Evolutionary conservation across 2,113 vertebrate species (phyloP).

Genomic region (Vulpes lagopus): DNA sequence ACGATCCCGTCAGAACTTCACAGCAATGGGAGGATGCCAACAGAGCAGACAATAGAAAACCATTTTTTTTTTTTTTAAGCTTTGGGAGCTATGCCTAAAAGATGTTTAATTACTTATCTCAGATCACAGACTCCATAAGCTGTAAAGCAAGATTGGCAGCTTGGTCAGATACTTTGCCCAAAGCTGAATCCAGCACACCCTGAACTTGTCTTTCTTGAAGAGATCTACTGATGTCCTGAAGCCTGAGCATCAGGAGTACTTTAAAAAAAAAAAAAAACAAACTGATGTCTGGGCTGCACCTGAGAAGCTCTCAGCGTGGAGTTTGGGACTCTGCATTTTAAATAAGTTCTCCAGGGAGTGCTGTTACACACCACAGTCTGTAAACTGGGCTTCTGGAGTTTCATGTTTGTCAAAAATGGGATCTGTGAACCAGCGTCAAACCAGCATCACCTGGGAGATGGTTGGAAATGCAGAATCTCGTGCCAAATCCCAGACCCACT

Average conservation of each 20-base stretch:
- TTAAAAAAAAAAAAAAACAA: not conserved
- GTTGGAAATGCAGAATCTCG: not conserved
- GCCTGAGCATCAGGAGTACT: not conserved
- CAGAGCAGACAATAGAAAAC: not conserved
- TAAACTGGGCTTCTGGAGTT: not conserved
- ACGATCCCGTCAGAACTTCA: not conserved
- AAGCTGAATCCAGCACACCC: not conserved
- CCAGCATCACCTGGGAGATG: not conserved
- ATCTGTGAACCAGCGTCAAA: not conserved
- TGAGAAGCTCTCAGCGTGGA: not conserved
- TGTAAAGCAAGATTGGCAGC: not conserved
- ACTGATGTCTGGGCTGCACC: not conserved
- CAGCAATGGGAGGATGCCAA: not conserved
- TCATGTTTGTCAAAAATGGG: not conserved
- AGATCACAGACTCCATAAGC: conserved; percentile 34
- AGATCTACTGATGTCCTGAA: not conserved
- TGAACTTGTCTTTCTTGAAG: not conserved
- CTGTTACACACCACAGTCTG: not conserved
- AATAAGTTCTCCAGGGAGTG: not conserved
- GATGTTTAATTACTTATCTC: conserved; percentile 1
- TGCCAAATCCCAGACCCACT: not conserved
- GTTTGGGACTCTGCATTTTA: conserved; percentile 11
- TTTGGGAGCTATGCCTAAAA: not conserved
- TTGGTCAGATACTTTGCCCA: not conserved
- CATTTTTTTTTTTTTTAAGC: not conserved